Evolutionary conservation across 2,797 vertebrate genomes (phyloP).

Genomic region (Falco columbarius): DNA sequence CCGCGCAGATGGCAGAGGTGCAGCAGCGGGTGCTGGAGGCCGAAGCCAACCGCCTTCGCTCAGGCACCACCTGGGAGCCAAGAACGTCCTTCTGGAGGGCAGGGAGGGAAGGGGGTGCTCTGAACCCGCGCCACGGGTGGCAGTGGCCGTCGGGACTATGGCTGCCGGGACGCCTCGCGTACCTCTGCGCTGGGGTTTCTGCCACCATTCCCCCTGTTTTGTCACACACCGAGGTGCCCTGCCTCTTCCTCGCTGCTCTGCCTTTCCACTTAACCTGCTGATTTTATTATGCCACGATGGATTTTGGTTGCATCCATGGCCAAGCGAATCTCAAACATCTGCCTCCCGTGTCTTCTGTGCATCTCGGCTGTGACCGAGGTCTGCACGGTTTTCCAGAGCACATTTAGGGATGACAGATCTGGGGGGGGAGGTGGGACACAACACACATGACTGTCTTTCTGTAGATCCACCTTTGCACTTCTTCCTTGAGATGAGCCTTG

Average conservation of each 20-base stretch:
- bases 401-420: not conserved
- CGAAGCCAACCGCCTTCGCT: rapidly evolving
- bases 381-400: rapidly evolving
- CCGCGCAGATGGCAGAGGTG: rapidly evolving
- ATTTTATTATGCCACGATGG: not conserved
- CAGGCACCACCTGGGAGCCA: not conserved
- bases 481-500: not conserved
- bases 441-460: not conserved
- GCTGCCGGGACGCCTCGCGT: rapidly evolving
- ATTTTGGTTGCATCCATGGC: not conserved
- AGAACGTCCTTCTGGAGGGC: not conserved
- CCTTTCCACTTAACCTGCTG: not conserved
- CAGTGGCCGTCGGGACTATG: rapidly evolving
- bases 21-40: not conserved
- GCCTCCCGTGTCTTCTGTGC: not conserved
- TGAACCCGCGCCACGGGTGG: rapidly evolving
- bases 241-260: not conserved
- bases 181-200: not conserved
- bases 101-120: not conserved
- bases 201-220: rapidly evolving
- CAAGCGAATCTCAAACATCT: not conserved
- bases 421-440: no score
- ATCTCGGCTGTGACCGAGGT: not conserved
- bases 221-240: rapidly evolving
- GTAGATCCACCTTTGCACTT: not conserved